Evolutionary conservation across 2,797 vertebrate genomes (phyloP).

Genomic region (Choloepus didactylus): DNA sequence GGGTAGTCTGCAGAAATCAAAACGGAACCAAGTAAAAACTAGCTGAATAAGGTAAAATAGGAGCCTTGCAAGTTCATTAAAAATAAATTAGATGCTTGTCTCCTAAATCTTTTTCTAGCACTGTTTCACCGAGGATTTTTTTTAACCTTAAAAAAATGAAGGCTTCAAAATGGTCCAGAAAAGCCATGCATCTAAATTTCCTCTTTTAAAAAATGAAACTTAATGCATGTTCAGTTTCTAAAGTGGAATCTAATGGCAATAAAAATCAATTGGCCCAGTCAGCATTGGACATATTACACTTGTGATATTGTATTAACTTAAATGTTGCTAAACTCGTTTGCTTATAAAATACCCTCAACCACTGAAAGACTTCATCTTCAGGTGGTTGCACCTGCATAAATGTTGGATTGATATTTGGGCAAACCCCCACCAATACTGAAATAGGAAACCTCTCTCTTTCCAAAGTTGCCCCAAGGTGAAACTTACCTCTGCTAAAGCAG

Average conservation of each 20-base stretch:
- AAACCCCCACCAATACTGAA: background rate
- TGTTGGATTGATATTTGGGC: background rate
- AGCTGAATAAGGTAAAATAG: conserved; percentile 67
- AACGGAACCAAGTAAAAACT: conserved; percentile 70
- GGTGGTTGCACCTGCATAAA: background rate
- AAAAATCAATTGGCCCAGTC: conserved; percentile 84
- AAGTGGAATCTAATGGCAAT: conserved; percentile 83
- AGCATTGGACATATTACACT: conserved; percentile 80
- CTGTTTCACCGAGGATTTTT: conserved; percentile 57
- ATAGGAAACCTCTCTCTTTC: background rate
- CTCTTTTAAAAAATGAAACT: conserved; percentile 69
- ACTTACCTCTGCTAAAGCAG: background rate
- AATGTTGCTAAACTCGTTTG: conserved; percentile 55
- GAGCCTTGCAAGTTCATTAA: conserved; percentile 82
- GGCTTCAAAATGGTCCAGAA: conserved; percentile 44
- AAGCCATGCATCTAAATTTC: conserved; percentile 54
- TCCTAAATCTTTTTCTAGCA: conserved; percentile 67
- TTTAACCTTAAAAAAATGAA: conserved; percentile 63
- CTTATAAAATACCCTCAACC: conserved; percentile 72
- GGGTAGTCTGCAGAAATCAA: conserved; percentile 71
- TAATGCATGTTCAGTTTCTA: conserved; percentile 69
- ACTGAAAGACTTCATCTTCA: conserved; percentile 30
- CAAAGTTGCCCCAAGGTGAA: conserved; percentile 13
- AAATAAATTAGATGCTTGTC: conserved; percentile 62
- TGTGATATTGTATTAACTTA: conserved; percentile 67